Conservation (phyloP, 1,140 invertebrate species). For the Procambarus virginalis region DNA sequence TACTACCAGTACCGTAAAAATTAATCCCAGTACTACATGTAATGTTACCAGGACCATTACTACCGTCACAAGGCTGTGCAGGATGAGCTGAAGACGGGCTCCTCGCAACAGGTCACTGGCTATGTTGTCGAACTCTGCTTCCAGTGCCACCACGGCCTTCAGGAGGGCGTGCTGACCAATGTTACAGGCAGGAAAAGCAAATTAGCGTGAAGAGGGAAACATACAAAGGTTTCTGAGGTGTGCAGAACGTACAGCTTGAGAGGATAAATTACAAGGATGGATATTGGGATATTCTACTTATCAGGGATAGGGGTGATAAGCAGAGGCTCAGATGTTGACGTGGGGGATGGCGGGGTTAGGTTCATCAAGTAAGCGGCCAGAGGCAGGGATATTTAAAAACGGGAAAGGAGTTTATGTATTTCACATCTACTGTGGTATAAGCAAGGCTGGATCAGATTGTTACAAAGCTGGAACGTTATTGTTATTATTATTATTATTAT, state of each 20-base stretch:
- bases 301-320: no score
- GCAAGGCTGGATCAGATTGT: not conserved
- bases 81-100: slow-evolving; percentile 38
- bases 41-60: slow-evolving; percentile 4
- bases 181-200: slow-evolving; percentile 5
- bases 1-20: no score
- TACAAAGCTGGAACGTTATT: not conserved
- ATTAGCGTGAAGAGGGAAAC: not conserved
- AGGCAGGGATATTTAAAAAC: not conserved
- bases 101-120: slow-evolving; percentile 53
- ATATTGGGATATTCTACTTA: no score
- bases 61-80: slow-evolving; percentile 59
- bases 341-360: not conserved
- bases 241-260: not conserved
- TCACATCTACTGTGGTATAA: not conserved
- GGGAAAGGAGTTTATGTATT: not conserved
- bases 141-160: slow-evolving; percentile 39
- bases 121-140: slow-evolving; percentile 46
- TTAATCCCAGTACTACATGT: not conserved
- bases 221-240: not conserved
- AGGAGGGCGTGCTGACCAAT: slow-evolving; percentile 38
- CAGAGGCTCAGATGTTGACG: not conserved
- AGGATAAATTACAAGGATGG: not conserved
- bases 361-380: not conserved
- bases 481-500: not conserved